These are phyloP conservation scores for Procambarus clarkii DNA, from an alignment of 1,140 invertebrate species.

Conservation along the genomic window DNA sequence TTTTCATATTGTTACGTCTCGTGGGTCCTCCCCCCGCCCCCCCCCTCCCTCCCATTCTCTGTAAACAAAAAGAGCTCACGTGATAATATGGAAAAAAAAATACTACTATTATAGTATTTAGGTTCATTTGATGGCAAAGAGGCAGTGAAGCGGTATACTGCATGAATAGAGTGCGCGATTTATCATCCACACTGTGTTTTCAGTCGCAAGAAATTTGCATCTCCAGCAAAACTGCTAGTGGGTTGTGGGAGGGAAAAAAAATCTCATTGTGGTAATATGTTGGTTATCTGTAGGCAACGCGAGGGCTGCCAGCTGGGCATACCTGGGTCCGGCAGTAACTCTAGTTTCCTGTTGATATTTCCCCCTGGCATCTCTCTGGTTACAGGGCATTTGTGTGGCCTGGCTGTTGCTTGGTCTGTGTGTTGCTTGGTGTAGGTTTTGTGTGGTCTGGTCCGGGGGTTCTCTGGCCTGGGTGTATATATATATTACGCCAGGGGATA, in stretches of 20 bases:
- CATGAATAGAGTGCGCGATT: conserved; percentile 34
- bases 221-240: conserved; percentile 17
- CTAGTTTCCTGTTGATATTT: conserved; percentile 32
- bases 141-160: conserved; percentile 3
- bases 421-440: no score
- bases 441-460: no score
- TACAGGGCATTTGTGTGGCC: background rate
- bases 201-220: conserved; percentile 48
- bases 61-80: background rate
- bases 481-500: no score
- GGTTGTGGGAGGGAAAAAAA: background rate
- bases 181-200: conserved; percentile 34
- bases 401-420: no score
- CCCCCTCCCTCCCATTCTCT: background rate
- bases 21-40: no score
- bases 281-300: conserved; percentile 4
- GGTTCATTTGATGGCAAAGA: background rate
- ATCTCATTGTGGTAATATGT: conserved; percentile 40
- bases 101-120: conserved; percentile 15
- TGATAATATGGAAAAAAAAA: conserved; percentile 28
- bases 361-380: background rate
- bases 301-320: no score
- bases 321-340: background rate
- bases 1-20: no score
- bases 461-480: no score